A percentile compares a stretch with the other conserved stretches of the same genome.
Evolutionary conservation across 2,113 vertebrate species (phyloP).

Genomic region (Oenanthe oenanthe): DNA sequence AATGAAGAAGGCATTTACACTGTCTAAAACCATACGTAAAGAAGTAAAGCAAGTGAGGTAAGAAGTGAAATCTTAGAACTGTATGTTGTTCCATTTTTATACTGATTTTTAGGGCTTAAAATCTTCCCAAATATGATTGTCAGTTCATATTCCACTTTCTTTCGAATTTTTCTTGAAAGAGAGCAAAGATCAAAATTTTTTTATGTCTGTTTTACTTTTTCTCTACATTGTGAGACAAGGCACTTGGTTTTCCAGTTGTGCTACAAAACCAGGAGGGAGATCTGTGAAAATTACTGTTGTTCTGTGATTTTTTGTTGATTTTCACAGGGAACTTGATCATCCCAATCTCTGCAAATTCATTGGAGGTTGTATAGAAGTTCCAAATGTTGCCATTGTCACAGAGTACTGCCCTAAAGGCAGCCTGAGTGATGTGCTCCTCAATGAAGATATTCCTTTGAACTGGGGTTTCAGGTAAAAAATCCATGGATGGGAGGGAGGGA

Average conservation of each 20-base stretch:
- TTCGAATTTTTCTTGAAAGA: background rate
- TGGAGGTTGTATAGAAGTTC: conserved; percentile 82
- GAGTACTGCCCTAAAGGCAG: conserved; percentile 90
- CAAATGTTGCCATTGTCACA: conserved; percentile 84
- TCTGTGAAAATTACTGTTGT: background rate
- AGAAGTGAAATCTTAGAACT: background rate
- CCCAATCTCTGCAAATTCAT: conserved; percentile 87
- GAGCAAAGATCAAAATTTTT: background rate
- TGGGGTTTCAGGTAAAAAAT: conserved; percentile 83
- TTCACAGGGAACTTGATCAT: conserved; percentile 87
- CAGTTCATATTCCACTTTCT: background rate
- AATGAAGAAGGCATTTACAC: conserved; percentile 77
- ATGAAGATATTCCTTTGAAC: conserved; percentile 85
- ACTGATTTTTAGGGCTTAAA: background rate
- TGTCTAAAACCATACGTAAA: conserved; percentile 82
- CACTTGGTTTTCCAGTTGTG: background rate
- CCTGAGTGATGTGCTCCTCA: conserved; percentile 82
- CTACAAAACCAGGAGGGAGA: background rate
- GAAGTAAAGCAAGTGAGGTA: conserved; percentile 89
- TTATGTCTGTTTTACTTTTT: background rate
- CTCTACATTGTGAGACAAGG: background rate
- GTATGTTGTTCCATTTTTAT: background rate
- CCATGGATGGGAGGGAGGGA: background rate
- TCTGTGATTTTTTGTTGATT: conserved; percentile 24
- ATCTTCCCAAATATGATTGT: background rate